Percentiles rank a stretch among this genome's conserved stretches.
Conservation (phyloP, 2,888 invertebrate genomes). For the Nymphalis c-album region DNA sequence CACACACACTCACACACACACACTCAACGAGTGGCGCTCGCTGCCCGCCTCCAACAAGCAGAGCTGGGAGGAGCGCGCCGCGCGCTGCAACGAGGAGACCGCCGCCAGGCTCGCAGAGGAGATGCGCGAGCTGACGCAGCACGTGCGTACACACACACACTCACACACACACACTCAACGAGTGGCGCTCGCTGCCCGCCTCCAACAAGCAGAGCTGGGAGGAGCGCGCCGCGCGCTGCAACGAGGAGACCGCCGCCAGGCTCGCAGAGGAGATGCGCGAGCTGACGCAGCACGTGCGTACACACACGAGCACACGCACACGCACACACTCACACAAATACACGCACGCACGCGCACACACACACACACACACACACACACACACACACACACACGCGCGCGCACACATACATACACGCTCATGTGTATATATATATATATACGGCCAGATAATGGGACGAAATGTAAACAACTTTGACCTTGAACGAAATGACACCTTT, state of each 20-base stretch:
- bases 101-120: conserved; percentile 84
- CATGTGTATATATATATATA: no score
- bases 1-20: no score
- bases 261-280: conserved; percentile 79
- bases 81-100: conserved; percentile 92
- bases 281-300: conserved; percentile 68
- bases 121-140: conserved; percentile 67
- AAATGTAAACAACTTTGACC: no score
- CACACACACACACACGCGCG: no score
- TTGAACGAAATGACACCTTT: no score
- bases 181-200: conserved; percentile 96
- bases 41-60: conserved; percentile 93
- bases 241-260: conserved; percentile 90
- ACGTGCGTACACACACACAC: conserved; percentile 67
- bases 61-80: conserved; percentile 96
- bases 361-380: no score
- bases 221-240: conserved; percentile 93
- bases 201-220: conserved; percentile 96
- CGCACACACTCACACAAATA: no score
- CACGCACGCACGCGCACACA: no score
- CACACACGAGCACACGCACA: conserved; percentile 21
- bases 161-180: no score
- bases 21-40: conserved; percentile 96
- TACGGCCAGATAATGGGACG: no score
- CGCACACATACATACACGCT: no score